Base-by-base conservation (phyloP, 2,113 vertebrate genomes). In the Menidia beryllina region DNA sequence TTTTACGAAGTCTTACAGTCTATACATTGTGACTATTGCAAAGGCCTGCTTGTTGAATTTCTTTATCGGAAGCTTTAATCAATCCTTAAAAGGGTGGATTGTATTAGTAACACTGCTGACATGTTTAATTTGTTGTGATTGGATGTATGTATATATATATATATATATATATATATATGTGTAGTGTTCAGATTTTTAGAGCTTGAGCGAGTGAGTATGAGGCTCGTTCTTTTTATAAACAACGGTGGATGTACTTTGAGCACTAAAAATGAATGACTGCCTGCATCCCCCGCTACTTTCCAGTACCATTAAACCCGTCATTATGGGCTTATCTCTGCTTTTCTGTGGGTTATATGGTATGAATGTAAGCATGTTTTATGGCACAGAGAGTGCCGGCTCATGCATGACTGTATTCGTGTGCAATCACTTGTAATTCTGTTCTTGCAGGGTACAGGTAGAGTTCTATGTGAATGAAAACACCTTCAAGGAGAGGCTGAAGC, bases 401-500 rank as follows among this genome's bases (percentile, higher is more conserved):
- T 25, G 48, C 8, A 41, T 3, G 19, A 26, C 13, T 64, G 24
- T 34, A 6, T 17, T 41, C 4, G 7, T 36, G 45, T 3, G 47
- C 23, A 7, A 25, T 71, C 11, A 43, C 15, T 14, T 55, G 17
- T 66, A 5, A 21, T 45, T 30, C 57, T 80, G 14, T 51, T 84
- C 69, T 72, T 7, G 0, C 90, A 99, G 98, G 95, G 98, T 99
- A 38, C 96, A 99, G 88, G 96, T 99, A 41, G 98, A 99, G 88
- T 99, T 99, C 93, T 99, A 98, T 2, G 97, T 99, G 57, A 99
- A 99, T 0, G 98, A 99, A 80, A 99, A 99, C 91, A 98, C 97
- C 72, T 98, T 98, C 90, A 99, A 99, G 92, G 98, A 99, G 88
- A 90, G 98, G 27, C 95, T 99, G 78, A 99, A 99, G 86, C 95